A percentile compares a stretch with the other conserved stretches of the same genome.
phyloP scores from a whole-genome alignment of 2,113 vertebrate genomes.

The Boleophthalmus pectinirostris region DNA sequence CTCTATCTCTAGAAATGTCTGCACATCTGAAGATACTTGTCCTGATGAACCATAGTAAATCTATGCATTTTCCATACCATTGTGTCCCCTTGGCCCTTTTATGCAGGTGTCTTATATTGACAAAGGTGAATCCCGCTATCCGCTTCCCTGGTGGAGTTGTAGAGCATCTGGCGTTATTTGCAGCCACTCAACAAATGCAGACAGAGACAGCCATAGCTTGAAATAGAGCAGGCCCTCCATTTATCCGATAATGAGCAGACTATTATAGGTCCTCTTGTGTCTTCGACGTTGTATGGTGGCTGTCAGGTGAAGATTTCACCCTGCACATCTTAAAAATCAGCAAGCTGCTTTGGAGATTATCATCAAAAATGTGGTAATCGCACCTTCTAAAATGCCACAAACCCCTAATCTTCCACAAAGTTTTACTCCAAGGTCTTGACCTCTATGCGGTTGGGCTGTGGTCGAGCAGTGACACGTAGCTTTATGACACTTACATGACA shows the following conservation, averaged over 20 bases:
- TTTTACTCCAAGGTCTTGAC: slow-evolving; percentile 31
- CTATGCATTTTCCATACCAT: slow-evolving; percentile 20
- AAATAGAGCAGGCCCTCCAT: slow-evolving; percentile 68
- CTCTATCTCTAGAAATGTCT: slow-evolving; percentile 21
- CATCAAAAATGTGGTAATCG: slow-evolving; percentile 53
- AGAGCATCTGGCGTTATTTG: slow-evolving; percentile 69
- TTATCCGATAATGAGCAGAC: slow-evolving; percentile 72
- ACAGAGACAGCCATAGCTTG: slow-evolving; percentile 60
- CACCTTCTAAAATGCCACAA: slow-evolving; percentile 36
- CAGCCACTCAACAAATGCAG: slow-evolving; percentile 56
- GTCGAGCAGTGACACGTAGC: not conserved
- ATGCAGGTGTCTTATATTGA: slow-evolving; percentile 62
- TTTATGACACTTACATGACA: slow-evolving; percentile 3
- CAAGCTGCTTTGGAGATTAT: slow-evolving; percentile 72
- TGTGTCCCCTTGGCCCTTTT: slow-evolving; percentile 6
- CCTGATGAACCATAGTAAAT: slow-evolving; percentile 43
- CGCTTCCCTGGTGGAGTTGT: slow-evolving; percentile 51
- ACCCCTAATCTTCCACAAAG: slow-evolving; percentile 38
- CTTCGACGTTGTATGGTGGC: slow-evolving; percentile 51
- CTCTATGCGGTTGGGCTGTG: slow-evolving; percentile 13
- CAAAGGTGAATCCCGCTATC: slow-evolving; percentile 34
- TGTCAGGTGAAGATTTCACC: slow-evolving; percentile 40
- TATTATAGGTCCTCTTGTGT: slow-evolving; percentile 67
- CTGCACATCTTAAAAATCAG: slow-evolving; percentile 45
- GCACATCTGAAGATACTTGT: slow-evolving; percentile 48